Conservation (phyloP, 2,113 vertebrate species). For the Otolemur garnettii region DNA sequence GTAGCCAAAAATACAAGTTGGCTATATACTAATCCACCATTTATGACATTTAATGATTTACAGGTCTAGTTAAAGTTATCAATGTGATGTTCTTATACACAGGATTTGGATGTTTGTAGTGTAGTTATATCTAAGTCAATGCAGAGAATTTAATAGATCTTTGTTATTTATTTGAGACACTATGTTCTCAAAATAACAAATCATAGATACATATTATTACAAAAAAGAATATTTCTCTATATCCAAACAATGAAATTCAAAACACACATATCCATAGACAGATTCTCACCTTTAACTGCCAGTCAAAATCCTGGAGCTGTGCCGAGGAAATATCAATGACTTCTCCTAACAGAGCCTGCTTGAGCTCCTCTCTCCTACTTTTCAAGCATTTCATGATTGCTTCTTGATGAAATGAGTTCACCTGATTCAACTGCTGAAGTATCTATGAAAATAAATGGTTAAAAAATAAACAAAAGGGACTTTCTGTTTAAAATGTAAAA, state of each 20-base stretch:
- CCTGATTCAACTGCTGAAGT: slow-evolving; percentile 86
- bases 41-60: slow-evolving; percentile 46
- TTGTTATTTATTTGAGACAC: slow-evolving; percentile 18
- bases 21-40: not conserved
- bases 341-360: slow-evolving; percentile 89
- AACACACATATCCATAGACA: not conserved
- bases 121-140: not conserved
- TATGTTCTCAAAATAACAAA: not conserved
- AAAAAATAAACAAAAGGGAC: not conserved
- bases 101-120: not conserved
- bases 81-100: not conserved
- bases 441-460: slow-evolving; percentile 86
- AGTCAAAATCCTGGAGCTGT: slow-evolving; percentile 96
- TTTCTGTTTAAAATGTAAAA: not conserved
- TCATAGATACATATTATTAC: not conserved
- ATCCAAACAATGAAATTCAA: slow-evolving; percentile 45
- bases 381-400: slow-evolving; percentile 90
- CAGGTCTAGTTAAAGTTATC: not conserved
- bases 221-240: not conserved
- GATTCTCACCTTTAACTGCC: slow-evolving; percentile 95
- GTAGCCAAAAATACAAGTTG: not conserved
- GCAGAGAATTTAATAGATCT: slow-evolving; percentile 31
- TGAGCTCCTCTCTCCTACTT: slow-evolving; percentile 93
- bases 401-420: slow-evolving; percentile 87
- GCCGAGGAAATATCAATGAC: slow-evolving; percentile 92